phyloP scores from a whole-genome alignment of 2,797 vertebrate genomes.

The Spinus olivaceus region DNA sequence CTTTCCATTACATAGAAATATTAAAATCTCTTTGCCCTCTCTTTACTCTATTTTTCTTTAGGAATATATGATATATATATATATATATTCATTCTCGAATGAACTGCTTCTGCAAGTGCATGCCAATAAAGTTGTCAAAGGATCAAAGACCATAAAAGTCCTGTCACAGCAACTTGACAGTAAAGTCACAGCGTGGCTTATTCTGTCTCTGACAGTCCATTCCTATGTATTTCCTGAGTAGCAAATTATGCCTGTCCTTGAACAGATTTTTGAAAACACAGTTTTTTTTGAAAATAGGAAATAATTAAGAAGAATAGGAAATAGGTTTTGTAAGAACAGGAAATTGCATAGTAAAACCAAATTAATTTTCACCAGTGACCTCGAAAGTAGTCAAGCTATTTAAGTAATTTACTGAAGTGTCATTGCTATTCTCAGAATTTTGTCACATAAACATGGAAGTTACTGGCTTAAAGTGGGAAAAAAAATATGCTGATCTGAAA shows the following conservation, averaged over 20 bases:
- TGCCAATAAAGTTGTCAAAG: background rate
- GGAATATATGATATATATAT: background rate
- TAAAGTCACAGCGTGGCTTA: background rate
- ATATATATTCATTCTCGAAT: background rate
- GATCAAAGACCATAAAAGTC: background rate
- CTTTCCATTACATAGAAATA: background rate
- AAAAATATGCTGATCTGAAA: background rate
- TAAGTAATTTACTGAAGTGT: background rate
- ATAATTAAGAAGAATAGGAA: background rate
- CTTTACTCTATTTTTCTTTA: background rate
- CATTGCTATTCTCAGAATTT: background rate
- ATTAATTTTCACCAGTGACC: background rate
- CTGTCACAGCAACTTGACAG: background rate
- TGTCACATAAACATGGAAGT: background rate
- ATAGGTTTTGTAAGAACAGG: background rate
- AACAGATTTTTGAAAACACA: background rate
- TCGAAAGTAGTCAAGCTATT: background rate
- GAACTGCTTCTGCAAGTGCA: background rate
- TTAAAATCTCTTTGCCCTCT: background rate
- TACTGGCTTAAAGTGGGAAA: background rate
- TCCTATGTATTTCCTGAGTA: background rate
- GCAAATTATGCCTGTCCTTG: background rate
- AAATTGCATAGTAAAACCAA: background rate
- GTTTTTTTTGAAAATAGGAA: background rate
- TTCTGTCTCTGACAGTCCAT: background rate